A percentile compares a stretch with the other conserved stretches of the same genome.
These are phyloP conservation scores for Rhinatrema bivittatum DNA, from an alignment of 2,797 vertebrate genomes.

Conservation along the genomic window DNA sequence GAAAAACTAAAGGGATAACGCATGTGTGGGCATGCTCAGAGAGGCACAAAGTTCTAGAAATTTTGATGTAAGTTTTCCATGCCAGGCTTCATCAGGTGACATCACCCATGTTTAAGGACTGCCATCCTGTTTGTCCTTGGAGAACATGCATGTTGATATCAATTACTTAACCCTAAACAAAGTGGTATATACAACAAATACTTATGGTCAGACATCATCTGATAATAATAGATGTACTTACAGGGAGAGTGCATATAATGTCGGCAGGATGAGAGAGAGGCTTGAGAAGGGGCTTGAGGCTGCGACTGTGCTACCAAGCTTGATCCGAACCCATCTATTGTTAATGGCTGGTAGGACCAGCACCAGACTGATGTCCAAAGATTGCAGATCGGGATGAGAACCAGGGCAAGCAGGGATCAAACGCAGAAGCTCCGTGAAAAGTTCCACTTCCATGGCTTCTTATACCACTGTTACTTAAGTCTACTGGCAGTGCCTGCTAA, in stretches of 20 bases:
- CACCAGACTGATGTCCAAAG: conserved; percentile 77
- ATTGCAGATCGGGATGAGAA: conserved; percentile 78
- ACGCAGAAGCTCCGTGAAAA: conserved; percentile 89
- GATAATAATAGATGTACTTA: conserved; percentile 48
- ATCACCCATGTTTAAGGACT: too few species aligned
- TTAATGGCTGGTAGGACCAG: conserved; percentile 76
- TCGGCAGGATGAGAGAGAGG: conserved; percentile 84
- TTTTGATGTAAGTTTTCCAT: too few species aligned
- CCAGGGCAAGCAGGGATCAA: conserved; percentile 94
- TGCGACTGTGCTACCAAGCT: conserved; percentile 78
- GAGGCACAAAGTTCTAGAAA: too few species aligned
- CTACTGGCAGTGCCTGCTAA: conserved; percentile 91
- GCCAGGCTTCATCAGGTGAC: too few species aligned
- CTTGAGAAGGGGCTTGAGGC: conserved; percentile 62
- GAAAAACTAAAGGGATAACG: too few species aligned
- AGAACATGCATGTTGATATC: too few species aligned
- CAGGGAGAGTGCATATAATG: conserved; percentile 76
- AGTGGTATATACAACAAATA: too few species aligned
- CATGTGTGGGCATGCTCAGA: too few species aligned
- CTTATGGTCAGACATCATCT: too few species aligned
- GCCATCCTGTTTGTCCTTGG: too few species aligned
- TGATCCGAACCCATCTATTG: conserved; percentile 77
- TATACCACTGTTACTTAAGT: conserved; percentile 87
- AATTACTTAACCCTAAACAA: too few species aligned
- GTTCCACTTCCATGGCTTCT: conserved; percentile 70